phyloP scores from a whole-genome alignment of 2,888 invertebrate genomes.

The Mythimna lalbum region DNA sequence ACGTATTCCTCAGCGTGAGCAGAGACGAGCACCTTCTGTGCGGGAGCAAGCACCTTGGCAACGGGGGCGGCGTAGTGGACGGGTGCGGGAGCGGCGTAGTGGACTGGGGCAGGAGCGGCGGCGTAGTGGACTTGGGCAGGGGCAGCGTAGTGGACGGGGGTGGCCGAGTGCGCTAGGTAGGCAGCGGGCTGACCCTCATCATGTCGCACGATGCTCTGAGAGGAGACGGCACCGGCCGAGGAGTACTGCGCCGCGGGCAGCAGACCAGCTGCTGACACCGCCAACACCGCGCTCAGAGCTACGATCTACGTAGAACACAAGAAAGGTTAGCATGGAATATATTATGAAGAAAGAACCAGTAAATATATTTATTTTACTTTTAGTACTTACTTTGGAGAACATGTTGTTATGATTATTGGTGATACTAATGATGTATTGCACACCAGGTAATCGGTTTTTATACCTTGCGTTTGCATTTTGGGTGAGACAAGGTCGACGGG shows the following conservation, averaged over 20 bases:
- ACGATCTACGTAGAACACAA: conserved; percentile 71
- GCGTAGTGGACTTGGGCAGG: conserved; percentile 63
- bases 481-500: conserved; percentile 82
- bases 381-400: conserved; percentile 83
- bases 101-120: conserved; percentile 67
- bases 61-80: conserved; percentile 70
- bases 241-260: conserved; percentile 82
- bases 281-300: conserved; percentile 78
- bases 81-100: conserved; percentile 68
- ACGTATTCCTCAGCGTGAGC: conserved; percentile 77
- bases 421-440: conserved; percentile 77
- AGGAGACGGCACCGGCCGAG: conserved; percentile 80
- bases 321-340: neutral
- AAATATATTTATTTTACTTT: neutral
- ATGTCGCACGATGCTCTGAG: conserved; percentile 85
- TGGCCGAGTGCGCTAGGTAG: conserved; percentile 64
- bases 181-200: conserved; percentile 71
- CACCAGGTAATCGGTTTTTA: conserved; percentile 75
- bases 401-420: conserved; percentile 75
- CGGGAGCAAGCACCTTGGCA: conserved; percentile 70
- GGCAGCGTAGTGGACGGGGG: conserved; percentile 60
- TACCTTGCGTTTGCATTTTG: conserved; percentile 75
- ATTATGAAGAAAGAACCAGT: neutral
- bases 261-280: conserved; percentile 81
- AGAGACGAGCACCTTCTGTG: conserved; percentile 67